Percentiles rank a stretch among this genome's conserved stretches.
These are phyloP conservation scores for Pseudolaguvia tuberculata DNA, from an alignment of 2,113 vertebrate genomes.

Conservation along the genomic window DNA sequence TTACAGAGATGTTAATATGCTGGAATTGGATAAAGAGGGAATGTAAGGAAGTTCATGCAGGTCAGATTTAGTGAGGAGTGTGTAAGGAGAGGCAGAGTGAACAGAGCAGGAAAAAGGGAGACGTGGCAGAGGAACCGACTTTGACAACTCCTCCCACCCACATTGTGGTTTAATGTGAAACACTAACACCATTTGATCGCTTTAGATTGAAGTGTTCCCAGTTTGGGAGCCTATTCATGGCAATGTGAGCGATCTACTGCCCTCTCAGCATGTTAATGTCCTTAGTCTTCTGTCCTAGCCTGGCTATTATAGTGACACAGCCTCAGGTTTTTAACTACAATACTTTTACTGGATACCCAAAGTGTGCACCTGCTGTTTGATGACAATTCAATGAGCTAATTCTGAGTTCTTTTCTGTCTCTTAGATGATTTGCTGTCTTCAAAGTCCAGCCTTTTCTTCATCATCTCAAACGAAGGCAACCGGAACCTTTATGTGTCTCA, in stretches of 20 bases:
- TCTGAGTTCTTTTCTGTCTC: slow-evolving; percentile 50
- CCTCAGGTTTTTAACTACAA: slow-evolving; percentile 24
- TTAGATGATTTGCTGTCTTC: slow-evolving; percentile 89
- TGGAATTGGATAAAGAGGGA: slow-evolving; percentile 13
- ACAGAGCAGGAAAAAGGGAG: slow-evolving; percentile 29
- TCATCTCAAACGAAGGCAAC: slow-evolving; percentile 93
- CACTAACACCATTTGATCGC: slow-evolving; percentile 40
- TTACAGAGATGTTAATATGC: slow-evolving; percentile 40
- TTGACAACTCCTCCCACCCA: slow-evolving; percentile 46
- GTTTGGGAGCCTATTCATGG: slow-evolving; percentile 34
- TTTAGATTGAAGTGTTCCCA: slow-evolving; percentile 42
- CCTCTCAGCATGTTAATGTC: slow-evolving; percentile 47
- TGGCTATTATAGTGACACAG: slow-evolving; percentile 36
- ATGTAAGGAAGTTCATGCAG: slow-evolving; percentile 18
- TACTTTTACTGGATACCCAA: slow-evolving; percentile 4
- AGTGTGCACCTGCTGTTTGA: slow-evolving; percentile 23
- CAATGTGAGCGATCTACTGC: slow-evolving; percentile 28
- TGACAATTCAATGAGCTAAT: slow-evolving; percentile 9
- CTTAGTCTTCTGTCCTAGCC: slow-evolving; percentile 30
- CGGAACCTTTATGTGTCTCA: slow-evolving; percentile 87
- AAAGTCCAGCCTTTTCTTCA: slow-evolving; percentile 88
- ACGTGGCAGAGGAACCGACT: slow-evolving; percentile 42
- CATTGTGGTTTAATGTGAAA: slow-evolving; percentile 42
- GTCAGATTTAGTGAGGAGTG: slow-evolving; percentile 16
- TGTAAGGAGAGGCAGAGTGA: slow-evolving; percentile 18